Evolutionary conservation across 1,140 invertebrate genomes (phyloP), one percentile per base, ranked within the genome.

Genomic region (Hycleus cichorii): DNA sequence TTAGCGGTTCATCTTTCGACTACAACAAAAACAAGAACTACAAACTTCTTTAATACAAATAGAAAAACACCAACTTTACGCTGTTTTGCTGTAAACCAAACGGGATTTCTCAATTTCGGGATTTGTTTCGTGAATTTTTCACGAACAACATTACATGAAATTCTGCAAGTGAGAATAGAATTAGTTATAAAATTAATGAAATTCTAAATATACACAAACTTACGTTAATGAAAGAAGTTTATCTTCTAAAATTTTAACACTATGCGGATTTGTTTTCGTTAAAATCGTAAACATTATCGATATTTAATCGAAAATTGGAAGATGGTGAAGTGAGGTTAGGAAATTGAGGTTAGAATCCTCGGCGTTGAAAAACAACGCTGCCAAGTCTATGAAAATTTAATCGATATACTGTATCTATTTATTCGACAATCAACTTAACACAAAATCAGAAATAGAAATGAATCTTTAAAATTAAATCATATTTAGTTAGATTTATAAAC

Each of bases 1-100:
- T 93, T 10, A 97, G 63, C 10, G 80, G 68, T 66, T 93, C 89
- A 64, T 89, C 76, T 65, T 77, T 76, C 52, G 76, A 65, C 87
- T 90, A 63, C 57, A 76, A 53, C 43, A 58, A 32, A 3, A 32
- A 32, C 32, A 32, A 12, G 12, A 12, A 32, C 32, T 7, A 5
- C 0, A 32, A 32, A 32, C 7, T 32, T 2, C 7, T 32, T 32
- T 32, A 1, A 4, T 5, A 32, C 32, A 32, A 32, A 32, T 32
- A 32, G 2, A 4, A 32, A 32, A 32, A 4, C 4, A 32, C 32
- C 7, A 32, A 26, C 54, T 38, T 69, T 65, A 59, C 74, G 73
- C 53, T 73, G 58, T 69, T 79, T 77, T 57, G 75, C 77, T 18
- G 77, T 69, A 57, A 80, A 76, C 83, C 83, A 84, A 40, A 75